These are phyloP conservation scores for Cheumatopsyche charites DNA, from an alignment of 1,140 invertebrate species.

Conservation along the genomic window DNA sequence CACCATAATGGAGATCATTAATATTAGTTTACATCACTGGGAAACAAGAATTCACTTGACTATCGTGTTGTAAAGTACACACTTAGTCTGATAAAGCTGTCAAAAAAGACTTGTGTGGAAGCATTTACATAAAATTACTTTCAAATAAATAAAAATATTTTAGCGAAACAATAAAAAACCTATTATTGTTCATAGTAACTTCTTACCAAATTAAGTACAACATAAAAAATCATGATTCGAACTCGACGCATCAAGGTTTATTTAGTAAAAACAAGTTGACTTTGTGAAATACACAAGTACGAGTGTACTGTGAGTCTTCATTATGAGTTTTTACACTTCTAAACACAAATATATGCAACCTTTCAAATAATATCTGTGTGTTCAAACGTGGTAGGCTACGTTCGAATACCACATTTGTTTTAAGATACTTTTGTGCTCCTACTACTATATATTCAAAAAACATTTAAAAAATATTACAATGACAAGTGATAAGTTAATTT, in stretches of 20 bases:
- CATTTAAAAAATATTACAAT: slow-evolving; percentile 2
- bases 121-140: background rate
- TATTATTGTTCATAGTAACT: slow-evolving; percentile 27
- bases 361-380: too few relatives aligned
- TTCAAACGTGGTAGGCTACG: background rate
- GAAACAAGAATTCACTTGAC: too few relatives aligned
- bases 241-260: background rate
- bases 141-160: background rate
- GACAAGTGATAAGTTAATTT: slow-evolving; percentile 12
- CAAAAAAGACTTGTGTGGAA: slow-evolving; percentile 1
- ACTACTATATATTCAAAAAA: slow-evolving; percentile 21
- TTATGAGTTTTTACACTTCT: too few relatives aligned
- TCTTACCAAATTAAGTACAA: slow-evolving; percentile 36
- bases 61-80: background rate
- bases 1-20: slow-evolving; percentile 38
- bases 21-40: slow-evolving; percentile 14
- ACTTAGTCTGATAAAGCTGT: background rate
- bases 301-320: too few relatives aligned
- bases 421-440: slow-evolving; percentile 40
- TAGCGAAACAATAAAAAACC: background rate
- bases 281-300: too few relatives aligned
- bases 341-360: too few relatives aligned
- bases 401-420: slow-evolving; percentile 17
- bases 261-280: too few relatives aligned
- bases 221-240: background rate